Percentiles rank a stretch among this genome's conserved stretches.
Evolutionary conservation across 2,113 vertebrate genomes (phyloP).

Genomic region (Gymnocephalus cernua): DNA sequence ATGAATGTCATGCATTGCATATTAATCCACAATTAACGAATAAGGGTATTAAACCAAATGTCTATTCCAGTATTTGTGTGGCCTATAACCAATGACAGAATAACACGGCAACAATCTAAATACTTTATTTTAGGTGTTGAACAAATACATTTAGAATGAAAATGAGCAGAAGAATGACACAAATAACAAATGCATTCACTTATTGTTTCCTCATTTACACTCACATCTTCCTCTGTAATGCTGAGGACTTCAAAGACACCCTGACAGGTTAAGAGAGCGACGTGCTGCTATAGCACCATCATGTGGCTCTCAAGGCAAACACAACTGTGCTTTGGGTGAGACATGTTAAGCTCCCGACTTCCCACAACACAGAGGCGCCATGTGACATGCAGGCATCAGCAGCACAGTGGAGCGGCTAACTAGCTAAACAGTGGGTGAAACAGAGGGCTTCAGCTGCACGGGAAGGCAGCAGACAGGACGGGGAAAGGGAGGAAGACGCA

Average conservation of each 20-base stretch:
- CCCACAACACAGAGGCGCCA: constrained; percentile 23
- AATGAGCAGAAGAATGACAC: constrained; percentile 28
- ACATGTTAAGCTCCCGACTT: not conserved
- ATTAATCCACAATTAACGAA: constrained; percentile 25
- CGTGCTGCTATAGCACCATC: constrained; percentile 82
- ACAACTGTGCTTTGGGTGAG: not conserved
- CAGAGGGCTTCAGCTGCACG: constrained; percentile 47
- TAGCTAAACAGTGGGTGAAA: constrained; percentile 52
- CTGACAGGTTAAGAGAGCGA: constrained; percentile 43
- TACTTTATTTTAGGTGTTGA: constrained; percentile 28
- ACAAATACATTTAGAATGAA: constrained; percentile 19
- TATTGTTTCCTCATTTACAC: constrained; percentile 42
- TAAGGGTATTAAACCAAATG: constrained; percentile 26
- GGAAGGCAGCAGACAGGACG: constrained; percentile 62
- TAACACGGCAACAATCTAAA: constrained; percentile 6
- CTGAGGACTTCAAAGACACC: constrained; percentile 19
- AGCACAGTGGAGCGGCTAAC: constrained; percentile 43
- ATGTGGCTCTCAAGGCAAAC: constrained; percentile 71
- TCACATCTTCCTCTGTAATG: constrained; percentile 4
- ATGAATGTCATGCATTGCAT: constrained; percentile 25
- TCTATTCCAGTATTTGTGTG: constrained; percentile 21
- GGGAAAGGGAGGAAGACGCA: constrained; percentile 64
- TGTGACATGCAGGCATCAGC: constrained; percentile 43
- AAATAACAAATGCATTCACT: constrained; percentile 21
- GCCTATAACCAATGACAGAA: constrained; percentile 18